These are phyloP conservation scores for Leuciscus waleckii DNA, from an alignment of 2,797 vertebrate species.

Conservation along the genomic window DNA sequence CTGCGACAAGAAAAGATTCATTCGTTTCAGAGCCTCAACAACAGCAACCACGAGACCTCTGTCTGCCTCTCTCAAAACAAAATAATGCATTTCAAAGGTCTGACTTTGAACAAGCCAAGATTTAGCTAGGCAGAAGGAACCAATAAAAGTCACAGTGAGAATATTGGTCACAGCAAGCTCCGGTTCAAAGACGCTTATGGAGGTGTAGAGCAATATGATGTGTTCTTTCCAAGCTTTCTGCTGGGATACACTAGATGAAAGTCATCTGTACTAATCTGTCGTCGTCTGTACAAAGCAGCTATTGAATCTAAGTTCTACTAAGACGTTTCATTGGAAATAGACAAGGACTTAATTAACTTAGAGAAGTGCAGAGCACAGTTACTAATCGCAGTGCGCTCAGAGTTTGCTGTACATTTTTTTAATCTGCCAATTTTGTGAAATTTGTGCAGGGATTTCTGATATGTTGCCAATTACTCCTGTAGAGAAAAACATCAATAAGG, in stretches of 20 bases:
- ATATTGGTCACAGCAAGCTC: slow-evolving; percentile 37
- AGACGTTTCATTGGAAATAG: slow-evolving; percentile 32
- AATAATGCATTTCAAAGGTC: slow-evolving; percentile 58
- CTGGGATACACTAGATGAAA: slow-evolving; percentile 38
- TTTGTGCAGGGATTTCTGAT: background rate
- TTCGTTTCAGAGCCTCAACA: slow-evolving; percentile 69
- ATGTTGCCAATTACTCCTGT: slow-evolving; percentile 16
- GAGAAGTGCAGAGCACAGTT: slow-evolving; percentile 1
- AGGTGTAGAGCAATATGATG: slow-evolving; percentile 39
- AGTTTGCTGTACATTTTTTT: slow-evolving; percentile 7
- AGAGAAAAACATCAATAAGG: slow-evolving; percentile 33
- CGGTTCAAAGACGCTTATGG: slow-evolving; percentile 30
- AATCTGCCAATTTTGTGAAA: slow-evolving; percentile 14
- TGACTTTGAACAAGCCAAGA: slow-evolving; percentile 53
- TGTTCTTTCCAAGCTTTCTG: slow-evolving; percentile 31
- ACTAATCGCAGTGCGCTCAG: background rate
- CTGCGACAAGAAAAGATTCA: slow-evolving; percentile 68
- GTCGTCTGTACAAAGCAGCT: slow-evolving; percentile 18
- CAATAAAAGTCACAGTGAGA: slow-evolving; percentile 36
- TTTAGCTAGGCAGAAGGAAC: slow-evolving; percentile 21
- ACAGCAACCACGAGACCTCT: slow-evolving; percentile 53
- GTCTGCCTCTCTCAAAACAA: slow-evolving; percentile 50
- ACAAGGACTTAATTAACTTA: slow-evolving; percentile 19
- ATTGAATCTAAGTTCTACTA: slow-evolving; percentile 17
- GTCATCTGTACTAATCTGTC: slow-evolving; percentile 44